Percentiles rank a stretch among this genome's conserved stretches.
These are phyloP conservation scores for Poeciliopsis retropinna DNA, from an alignment of 2,113 vertebrate species.

Conservation along the genomic window DNA sequence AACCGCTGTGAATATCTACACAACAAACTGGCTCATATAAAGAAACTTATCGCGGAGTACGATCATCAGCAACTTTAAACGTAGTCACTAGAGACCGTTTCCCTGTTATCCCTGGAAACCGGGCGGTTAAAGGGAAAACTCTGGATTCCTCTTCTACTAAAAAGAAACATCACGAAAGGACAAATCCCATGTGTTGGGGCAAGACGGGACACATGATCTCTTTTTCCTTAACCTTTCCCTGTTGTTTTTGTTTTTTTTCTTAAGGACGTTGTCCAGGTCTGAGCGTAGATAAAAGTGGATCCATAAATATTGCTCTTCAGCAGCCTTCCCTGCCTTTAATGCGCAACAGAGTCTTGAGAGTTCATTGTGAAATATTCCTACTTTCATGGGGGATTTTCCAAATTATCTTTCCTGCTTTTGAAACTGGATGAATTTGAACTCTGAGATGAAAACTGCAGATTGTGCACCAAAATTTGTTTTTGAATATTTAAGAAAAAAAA, in stretches of 20 bases:
- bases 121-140: conserved; percentile 65
- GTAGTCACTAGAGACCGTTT: conserved; percentile 64
- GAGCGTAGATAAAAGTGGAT: conserved; percentile 58
- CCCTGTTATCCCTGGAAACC: conserved; percentile 67
- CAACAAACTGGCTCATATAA: conserved; percentile 98
- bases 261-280: conserved; percentile 39
- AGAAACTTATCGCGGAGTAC: conserved; percentile 95
- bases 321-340: conserved; percentile 47
- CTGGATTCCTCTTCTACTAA: conserved; percentile 69
- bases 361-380: conserved; percentile 37
- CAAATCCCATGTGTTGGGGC: conserved; percentile 50
- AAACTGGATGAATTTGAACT: conserved; percentile 37
- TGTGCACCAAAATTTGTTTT: conserved; percentile 67
- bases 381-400: conserved; percentile 52
- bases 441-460: conserved; percentile 44
- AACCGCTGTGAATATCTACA: conserved; percentile 98
- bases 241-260: neutral
- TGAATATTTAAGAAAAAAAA: conserved; percentile 31
- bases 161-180: conserved; percentile 66
- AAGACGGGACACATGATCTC: conserved; percentile 55
- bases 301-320: conserved; percentile 46
- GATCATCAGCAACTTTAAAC: conserved; percentile 93
- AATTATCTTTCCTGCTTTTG: conserved; percentile 54
- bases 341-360: conserved; percentile 54
- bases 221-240: conserved; percentile 14